These are phyloP conservation scores for Planiliza haematocheilus DNA, from an alignment of 2,113 vertebrate genomes.

Conservation along the genomic window DNA sequence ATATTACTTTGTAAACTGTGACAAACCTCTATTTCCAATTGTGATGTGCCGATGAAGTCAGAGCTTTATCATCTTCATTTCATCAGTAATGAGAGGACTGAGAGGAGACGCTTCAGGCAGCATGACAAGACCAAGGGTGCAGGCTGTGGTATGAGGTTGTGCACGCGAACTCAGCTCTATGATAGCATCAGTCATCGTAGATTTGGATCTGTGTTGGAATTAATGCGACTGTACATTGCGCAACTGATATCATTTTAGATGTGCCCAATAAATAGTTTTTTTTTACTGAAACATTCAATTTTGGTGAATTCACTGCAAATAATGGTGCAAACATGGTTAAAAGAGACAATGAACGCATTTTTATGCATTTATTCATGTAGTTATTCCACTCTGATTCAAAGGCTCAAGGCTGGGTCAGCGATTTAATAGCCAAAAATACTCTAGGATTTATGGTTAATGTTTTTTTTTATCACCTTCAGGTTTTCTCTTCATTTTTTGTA, in stretches of 20 bases:
- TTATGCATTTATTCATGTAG: slow-evolving; percentile 89
- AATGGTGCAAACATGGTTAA: slow-evolving; percentile 73
- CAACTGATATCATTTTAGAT: neutral
- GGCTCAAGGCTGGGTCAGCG: slow-evolving; percentile 84
- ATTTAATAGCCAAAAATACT: slow-evolving; percentile 85
- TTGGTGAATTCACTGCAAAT: slow-evolving; percentile 9
- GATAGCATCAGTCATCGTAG: slow-evolving; percentile 8
- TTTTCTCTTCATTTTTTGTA: slow-evolving; percentile 78
- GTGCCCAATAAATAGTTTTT: neutral
- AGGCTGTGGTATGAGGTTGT: neutral
- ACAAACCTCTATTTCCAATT: neutral
- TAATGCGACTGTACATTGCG: neutral
- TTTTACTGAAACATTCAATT: neutral
- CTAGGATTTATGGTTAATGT: slow-evolving; percentile 80
- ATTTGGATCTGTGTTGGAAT: neutral
- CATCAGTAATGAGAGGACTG: neutral
- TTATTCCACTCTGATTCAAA: slow-evolving; percentile 86
- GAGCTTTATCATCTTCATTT: neutral
- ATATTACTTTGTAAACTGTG: too few species aligned
- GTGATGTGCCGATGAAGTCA: neutral
- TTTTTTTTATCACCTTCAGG: slow-evolving; percentile 78
- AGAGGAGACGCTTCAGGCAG: neutral
- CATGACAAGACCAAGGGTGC: neutral
- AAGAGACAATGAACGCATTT: slow-evolving; percentile 82
- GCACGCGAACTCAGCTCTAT: neutral